A percentile compares a stretch with the other conserved stretches of the same genome.
phyloP scores from a whole-genome alignment of 2,797 vertebrate species.

The Naso thynnoides region DNA sequence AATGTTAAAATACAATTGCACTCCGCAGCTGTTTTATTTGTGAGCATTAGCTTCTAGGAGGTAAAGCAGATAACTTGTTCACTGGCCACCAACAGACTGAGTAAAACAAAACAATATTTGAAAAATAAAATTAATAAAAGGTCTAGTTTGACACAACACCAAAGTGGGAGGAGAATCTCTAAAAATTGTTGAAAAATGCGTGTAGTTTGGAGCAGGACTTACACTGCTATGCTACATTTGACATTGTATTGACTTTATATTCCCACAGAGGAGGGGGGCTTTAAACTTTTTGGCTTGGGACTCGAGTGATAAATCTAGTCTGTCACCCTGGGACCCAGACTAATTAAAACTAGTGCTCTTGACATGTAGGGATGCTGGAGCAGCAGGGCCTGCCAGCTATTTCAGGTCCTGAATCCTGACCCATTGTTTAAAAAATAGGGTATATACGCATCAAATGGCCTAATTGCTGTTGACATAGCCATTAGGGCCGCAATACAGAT shows the following conservation, averaged over 20 bases:
- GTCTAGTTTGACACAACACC: not conserved
- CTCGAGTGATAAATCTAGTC: slow-evolving; percentile 65
- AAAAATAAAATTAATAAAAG: not conserved
- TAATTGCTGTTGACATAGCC: slow-evolving; percentile 49
- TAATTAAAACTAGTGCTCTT: slow-evolving; percentile 72
- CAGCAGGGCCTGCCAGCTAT: slow-evolving; percentile 58
- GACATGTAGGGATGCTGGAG: slow-evolving; percentile 57
- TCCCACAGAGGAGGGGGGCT: slow-evolving; percentile 36
- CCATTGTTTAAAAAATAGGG: slow-evolving; percentile 40
- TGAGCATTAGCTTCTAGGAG: not conserved
- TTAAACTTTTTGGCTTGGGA: slow-evolving; percentile 52
- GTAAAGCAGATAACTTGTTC: slow-evolving; percentile 8
- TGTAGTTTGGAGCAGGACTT: slow-evolving; percentile 9
- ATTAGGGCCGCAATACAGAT: slow-evolving; percentile 5
- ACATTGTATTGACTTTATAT: slow-evolving; percentile 57
- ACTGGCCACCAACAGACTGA: not conserved
- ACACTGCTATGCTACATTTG: slow-evolving; percentile 40
- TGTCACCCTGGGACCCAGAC: slow-evolving; percentile 66
- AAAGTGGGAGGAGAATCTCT: not conserved
- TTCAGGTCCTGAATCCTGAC: slow-evolving; percentile 64
- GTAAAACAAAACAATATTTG: not conserved
- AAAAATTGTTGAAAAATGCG: not conserved
- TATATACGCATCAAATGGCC: slow-evolving; percentile 41
- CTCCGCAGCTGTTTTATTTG: not conserved
- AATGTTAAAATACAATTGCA: not conserved